Percentiles rank a stretch among this genome's conserved stretches.
These are phyloP conservation scores for Sebastes hubbsi DNA, from an alignment of 2,797 vertebrate genomes.

Conservation along the genomic window DNA sequence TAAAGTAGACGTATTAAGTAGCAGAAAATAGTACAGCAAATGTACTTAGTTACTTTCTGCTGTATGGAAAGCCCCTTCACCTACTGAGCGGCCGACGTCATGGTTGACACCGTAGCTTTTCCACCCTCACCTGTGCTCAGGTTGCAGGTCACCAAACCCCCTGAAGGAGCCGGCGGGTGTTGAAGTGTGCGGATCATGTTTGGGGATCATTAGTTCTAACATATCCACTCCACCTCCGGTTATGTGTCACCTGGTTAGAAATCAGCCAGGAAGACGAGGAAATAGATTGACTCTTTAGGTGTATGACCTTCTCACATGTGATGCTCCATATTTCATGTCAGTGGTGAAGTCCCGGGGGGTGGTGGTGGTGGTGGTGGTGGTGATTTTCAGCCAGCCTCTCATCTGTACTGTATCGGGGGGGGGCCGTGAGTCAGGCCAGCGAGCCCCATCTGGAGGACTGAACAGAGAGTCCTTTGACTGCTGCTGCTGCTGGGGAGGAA, in stretches of 20 bases:
- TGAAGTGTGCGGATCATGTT: slow-evolving; percentile 54
- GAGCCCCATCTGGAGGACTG: slow-evolving; percentile 56
- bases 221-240: slow-evolving; percentile 24
- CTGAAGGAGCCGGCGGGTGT: neutral
- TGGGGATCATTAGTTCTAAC: slow-evolving; percentile 40
- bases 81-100: slow-evolving; percentile 3
- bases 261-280: neutral
- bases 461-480: slow-evolving; percentile 65
- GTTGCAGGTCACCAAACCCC: slow-evolving; percentile 55
- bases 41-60: neutral
- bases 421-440: neutral
- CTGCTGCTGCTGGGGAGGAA: slow-evolving; percentile 35
- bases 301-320: slow-evolving; percentile 16
- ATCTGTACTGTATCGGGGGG: neutral
- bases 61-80: slow-evolving; percentile 8
- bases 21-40: too few species aligned
- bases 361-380: neutral
- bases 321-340: slow-evolving; percentile 24
- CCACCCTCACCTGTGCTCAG: slow-evolving; percentile 60
- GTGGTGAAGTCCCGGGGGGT: neutral
- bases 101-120: slow-evolving; percentile 25
- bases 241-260: neutral
- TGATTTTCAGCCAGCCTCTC: neutral
- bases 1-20: neutral
- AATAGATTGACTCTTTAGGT: neutral